Conservation (phyloP, 2,888 invertebrate species). For the Tubulanus polymorphus region DNA sequence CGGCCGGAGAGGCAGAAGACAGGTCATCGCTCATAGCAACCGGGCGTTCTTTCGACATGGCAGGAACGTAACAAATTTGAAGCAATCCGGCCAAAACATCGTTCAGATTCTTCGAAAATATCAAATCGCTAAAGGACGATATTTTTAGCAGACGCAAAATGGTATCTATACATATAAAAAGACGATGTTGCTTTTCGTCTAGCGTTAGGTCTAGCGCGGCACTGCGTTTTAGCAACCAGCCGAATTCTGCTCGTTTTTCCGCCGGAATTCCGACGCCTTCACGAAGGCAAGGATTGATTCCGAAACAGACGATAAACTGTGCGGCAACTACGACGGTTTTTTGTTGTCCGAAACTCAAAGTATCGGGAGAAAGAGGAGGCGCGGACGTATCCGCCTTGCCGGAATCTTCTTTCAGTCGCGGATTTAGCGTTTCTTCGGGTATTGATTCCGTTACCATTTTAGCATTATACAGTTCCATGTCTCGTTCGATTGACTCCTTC, state of each 20-base stretch:
- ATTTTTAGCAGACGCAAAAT: conserved; percentile 24
- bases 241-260: conserved; percentile 53
- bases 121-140: conserved; percentile 57
- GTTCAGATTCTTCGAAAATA: conserved; percentile 60
- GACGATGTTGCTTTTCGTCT: conserved; percentile 15
- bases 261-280: conserved; percentile 63
- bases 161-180: conserved; percentile 26
- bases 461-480: conserved; percentile 13
- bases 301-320: conserved; percentile 64
- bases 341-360: conserved; percentile 66
- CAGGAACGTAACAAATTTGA: conserved; percentile 66
- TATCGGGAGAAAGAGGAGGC: conserved; percentile 30
- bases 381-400: no score
- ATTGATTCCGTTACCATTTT: conserved; percentile 1
- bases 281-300: conserved; percentile 65
- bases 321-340: conserved; percentile 63
- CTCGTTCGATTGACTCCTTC: conserved; percentile 15
- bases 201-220: conserved; percentile 4
- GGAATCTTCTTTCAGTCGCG: no score
- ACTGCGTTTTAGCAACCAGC: conserved; percentile 17
- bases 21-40: background rate
- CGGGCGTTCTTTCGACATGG: background rate
- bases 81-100: conserved; percentile 66
- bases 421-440: conserved; percentile 16
- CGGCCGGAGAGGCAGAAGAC: background rate